Evolutionary conservation across 2,888 invertebrate species (phyloP).

Genomic region (Protonemura montana): DNA sequence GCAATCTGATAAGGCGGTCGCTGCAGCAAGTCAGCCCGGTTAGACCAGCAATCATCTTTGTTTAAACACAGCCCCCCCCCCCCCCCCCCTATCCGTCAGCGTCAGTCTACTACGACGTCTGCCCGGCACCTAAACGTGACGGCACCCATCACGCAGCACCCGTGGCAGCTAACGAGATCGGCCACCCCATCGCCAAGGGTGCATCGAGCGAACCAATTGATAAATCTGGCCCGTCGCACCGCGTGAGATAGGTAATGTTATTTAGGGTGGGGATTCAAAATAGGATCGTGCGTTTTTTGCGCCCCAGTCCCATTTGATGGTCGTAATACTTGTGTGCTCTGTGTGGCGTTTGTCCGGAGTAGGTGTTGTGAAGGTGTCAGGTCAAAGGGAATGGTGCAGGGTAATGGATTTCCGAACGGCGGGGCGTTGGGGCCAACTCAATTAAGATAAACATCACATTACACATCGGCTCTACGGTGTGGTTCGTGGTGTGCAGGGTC

Average conservation of each 20-base stretch:
- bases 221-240: not conserved
- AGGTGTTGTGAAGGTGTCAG: conserved; percentile 39
- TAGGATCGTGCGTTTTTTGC: conserved; percentile 28
- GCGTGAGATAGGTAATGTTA: conserved; percentile 1
- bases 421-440: conserved; percentile 48
- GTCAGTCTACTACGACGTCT: no score
- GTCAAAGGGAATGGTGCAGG: conserved; percentile 37
- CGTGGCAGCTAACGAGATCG: not conserved
- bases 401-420: conserved; percentile 47
- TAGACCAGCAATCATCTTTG: not conserved
- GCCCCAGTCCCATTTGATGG: not conserved
- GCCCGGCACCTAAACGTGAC: not conserved
- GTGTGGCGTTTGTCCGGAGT: conserved; percentile 14
- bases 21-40: no score
- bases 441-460: conserved; percentile 49
- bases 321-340: not conserved
- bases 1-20: not conserved
- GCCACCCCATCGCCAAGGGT: not conserved
- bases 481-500: not conserved
- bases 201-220: not conserved
- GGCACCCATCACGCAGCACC: not conserved
- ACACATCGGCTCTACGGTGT: conserved; percentile 42
- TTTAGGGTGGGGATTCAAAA: conserved; percentile 31
- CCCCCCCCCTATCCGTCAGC: no score
- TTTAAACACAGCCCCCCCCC: not conserved